A percentile compares a stretch with the other conserved stretches of the same genome.
Conservation (phyloP, 2,888 invertebrate species). For the Chloroclystis v-ata region DNA sequence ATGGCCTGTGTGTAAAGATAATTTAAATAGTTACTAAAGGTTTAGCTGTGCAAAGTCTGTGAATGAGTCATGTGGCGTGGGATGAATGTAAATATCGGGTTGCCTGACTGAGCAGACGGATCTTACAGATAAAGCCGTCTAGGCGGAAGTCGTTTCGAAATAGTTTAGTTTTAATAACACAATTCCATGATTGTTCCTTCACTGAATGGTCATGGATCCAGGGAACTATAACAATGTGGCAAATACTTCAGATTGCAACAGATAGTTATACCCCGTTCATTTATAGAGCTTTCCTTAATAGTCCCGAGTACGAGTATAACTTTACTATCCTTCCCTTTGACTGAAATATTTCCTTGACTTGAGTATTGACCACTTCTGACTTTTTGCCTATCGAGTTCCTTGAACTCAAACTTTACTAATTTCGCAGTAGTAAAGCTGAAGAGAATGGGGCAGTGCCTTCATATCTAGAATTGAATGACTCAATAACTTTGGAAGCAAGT, state of each 20-base stretch:
- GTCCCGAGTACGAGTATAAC: not conserved
- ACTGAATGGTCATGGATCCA: too few species aligned
- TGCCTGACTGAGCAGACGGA: not conserved
- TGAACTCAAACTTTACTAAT: too few species aligned
- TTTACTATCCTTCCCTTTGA: not conserved
- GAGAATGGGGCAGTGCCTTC: too few species aligned
- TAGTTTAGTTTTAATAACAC: not conserved
- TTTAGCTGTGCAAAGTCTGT: slow-evolving; percentile 60
- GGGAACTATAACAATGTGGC: too few species aligned
- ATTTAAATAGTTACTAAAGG: slow-evolving; percentile 4
- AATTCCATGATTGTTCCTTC: too few species aligned
- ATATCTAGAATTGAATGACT: not conserved
- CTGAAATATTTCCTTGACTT: not conserved
- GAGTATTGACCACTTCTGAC: too few species aligned
- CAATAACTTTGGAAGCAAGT: slow-evolving; percentile 3
- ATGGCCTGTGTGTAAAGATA: too few species aligned
- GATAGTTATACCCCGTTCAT: too few species aligned
- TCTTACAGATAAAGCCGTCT: not conserved
- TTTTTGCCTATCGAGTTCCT: too few species aligned
- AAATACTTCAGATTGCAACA: too few species aligned
- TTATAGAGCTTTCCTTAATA: not conserved
- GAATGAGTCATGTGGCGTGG: slow-evolving; percentile 60
- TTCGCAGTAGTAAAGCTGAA: too few species aligned
- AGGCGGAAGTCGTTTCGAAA: not conserved
- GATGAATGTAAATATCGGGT: slow-evolving; percentile 33